Evolutionary conservation across 2,888 invertebrate species (phyloP).

Genomic region (Acheta domesticus): DNA sequence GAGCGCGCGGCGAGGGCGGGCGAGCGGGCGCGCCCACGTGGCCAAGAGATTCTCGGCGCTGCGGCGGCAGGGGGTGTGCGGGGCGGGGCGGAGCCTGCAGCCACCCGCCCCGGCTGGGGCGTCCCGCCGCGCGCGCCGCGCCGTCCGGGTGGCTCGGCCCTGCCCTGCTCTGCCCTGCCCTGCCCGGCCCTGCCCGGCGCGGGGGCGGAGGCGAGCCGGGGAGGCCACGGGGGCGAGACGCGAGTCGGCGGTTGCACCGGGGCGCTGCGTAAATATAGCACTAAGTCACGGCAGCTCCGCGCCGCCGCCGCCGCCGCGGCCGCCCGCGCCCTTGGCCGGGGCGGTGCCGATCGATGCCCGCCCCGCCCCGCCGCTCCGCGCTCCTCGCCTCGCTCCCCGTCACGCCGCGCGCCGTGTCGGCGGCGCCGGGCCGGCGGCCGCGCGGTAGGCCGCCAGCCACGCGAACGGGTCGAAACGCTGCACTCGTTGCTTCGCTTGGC

Average conservation of each 20-base stretch:
- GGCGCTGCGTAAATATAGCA: background rate
- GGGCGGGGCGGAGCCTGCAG: too few relatives aligned
- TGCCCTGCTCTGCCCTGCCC: too few relatives aligned
- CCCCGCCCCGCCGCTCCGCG: constrained; percentile 38
- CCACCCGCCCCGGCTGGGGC: too few relatives aligned
- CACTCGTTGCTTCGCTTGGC: background rate
- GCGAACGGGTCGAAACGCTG: constrained; percentile 30
- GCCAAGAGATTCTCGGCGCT: too few relatives aligned
- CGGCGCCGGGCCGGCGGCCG: constrained; percentile 49
- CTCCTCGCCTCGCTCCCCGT: constrained; percentile 42
- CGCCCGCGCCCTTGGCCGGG: constrained; percentile 21
- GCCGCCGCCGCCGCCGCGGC: too few relatives aligned
- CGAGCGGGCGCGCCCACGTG: too few relatives aligned
- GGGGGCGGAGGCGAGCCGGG: background rate
- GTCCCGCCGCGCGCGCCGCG: too few relatives aligned
- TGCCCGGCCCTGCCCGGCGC: background rate
- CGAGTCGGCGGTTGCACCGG: background rate
- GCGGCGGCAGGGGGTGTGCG: too few relatives aligned
- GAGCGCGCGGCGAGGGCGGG: too few relatives aligned
- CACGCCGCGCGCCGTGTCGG: constrained; percentile 48
- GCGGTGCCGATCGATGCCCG: constrained; percentile 3
- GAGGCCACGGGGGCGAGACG: constrained; percentile 22
- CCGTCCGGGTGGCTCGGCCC: too few relatives aligned
- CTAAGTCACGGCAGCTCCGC: background rate
- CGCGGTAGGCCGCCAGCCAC: background rate